Percentiles rank a stretch among this genome's conserved stretches.
Evolutionary conservation across 2,113 vertebrate species (phyloP).

Genomic region (Anolis carolinensis): DNA sequence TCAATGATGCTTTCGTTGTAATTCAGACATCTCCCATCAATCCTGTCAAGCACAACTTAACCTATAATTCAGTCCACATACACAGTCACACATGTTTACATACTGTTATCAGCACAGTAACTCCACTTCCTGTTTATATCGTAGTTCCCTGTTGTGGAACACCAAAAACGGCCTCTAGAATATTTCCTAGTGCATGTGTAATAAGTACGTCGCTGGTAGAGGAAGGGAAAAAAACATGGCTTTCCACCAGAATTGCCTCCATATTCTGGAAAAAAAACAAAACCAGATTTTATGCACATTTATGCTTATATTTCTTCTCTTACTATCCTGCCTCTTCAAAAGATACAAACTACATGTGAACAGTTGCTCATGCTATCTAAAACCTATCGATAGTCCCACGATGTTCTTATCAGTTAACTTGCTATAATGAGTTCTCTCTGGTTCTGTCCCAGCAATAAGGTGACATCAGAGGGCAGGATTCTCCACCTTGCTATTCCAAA

Average conservation of each 20-base stretch:
- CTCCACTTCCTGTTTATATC: slow-evolving; percentile 2
- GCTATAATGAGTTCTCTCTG: too few relatives aligned
- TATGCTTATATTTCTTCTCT: neutral
- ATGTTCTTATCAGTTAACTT: too few relatives aligned
- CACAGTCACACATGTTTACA: neutral
- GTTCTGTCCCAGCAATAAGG: too few relatives aligned
- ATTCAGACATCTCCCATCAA: too few relatives aligned
- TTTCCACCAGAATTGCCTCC: neutral
- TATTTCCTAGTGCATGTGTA: slow-evolving; percentile 1
- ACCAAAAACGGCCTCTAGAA: neutral
- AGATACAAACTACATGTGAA: neutral
- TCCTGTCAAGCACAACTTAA: neutral
- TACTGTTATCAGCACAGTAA: slow-evolving; percentile 17
- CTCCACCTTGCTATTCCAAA: too few relatives aligned
- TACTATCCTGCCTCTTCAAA: neutral
- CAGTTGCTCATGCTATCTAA: neutral
- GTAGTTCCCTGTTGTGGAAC: slow-evolving; percentile 4
- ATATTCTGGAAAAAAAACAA: neutral
- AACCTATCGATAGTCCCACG: too few relatives aligned
- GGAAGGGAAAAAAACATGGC: neutral
- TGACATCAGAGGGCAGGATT: too few relatives aligned
- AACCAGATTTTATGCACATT: neutral
- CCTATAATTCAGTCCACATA: neutral
- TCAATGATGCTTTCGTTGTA: too few relatives aligned
- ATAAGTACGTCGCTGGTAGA: neutral